Conservation (phyloP, 2,888 invertebrate genomes). For the Onthophagus sagittarius region DNA sequence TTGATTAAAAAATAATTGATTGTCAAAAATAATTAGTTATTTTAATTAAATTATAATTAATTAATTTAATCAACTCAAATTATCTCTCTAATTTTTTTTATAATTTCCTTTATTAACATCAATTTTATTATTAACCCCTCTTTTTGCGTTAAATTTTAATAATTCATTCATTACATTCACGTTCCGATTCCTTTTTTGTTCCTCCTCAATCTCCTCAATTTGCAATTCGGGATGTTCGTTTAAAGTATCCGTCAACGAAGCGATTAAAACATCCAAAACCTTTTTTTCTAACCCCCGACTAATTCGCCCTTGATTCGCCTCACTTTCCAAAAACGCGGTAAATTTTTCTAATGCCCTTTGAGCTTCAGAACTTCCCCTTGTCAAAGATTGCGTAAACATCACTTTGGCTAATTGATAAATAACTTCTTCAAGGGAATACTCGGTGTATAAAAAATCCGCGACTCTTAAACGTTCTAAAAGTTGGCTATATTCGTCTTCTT, state of each 20-base stretch:
- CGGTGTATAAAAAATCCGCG: slow-evolving; percentile 69
- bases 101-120: background rate
- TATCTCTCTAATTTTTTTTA: no score
- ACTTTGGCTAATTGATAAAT: slow-evolving; percentile 79
- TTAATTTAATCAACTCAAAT: no score
- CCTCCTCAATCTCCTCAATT: slow-evolving; percentile 18
- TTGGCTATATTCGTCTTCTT: slow-evolving; percentile 50
- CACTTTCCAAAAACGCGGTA: slow-evolving; percentile 68
- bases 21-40: no score
- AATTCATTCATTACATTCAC: background rate
- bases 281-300: slow-evolving; percentile 72
- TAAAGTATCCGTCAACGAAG: slow-evolving; percentile 69
- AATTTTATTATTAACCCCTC: background rate
- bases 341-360: slow-evolving; percentile 71
- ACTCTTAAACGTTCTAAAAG: slow-evolving; percentile 65
- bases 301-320: slow-evolving; percentile 70
- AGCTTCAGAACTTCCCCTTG: slow-evolving; percentile 65
- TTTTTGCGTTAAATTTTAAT: background rate
- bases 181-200: slow-evolving; percentile 41
- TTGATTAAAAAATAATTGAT: no score
- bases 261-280: slow-evolving; percentile 72
- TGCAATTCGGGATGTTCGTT: slow-evolving; percentile 66
- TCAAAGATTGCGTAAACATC: slow-evolving; percentile 73
- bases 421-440: slow-evolving; percentile 73
- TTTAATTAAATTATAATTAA: no score